phyloP scores from a whole-genome alignment of 2,113 vertebrate species.

The Rousettus leschenaultii region DNA sequence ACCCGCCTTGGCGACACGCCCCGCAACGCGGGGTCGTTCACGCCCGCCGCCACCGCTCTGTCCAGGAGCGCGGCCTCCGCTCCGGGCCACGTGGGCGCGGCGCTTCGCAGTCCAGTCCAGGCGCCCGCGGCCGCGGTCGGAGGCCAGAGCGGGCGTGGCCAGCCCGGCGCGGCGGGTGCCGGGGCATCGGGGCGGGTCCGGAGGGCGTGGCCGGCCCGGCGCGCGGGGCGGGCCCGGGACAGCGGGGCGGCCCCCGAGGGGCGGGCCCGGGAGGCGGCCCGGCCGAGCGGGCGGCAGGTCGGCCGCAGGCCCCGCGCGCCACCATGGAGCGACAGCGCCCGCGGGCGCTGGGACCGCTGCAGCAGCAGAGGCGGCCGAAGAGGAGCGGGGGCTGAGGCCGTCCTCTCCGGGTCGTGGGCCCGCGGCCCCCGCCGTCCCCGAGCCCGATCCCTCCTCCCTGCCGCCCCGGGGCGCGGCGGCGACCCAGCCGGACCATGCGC shows the following conservation, averaged over 20 bases:
- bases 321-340: not conserved
- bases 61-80: too few species aligned
- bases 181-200: not conserved
- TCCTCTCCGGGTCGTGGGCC: not conserved
- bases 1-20: too few species aligned
- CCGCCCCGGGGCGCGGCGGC: not conserved
- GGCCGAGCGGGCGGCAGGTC: not conserved
- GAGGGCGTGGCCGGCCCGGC: not conserved
- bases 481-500: conserved; percentile 37
- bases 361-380: not conserved
- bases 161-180: not conserved
- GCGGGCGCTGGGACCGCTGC: not conserved
- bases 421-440: not conserved
- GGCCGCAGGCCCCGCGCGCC: not conserved
- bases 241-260: not conserved
- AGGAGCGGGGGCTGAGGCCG: not conserved
- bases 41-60: too few species aligned
- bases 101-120: not conserved
- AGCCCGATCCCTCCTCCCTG: not conserved
- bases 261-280: not conserved
- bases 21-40: not conserved
- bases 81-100: not conserved
- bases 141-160: too few species aligned
- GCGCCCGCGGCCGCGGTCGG: not conserved
- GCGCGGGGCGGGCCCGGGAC: not conserved